Base-by-base conservation (phyloP, 1,140 invertebrate genomes). In the Drosophila pruinosa region DNA sequence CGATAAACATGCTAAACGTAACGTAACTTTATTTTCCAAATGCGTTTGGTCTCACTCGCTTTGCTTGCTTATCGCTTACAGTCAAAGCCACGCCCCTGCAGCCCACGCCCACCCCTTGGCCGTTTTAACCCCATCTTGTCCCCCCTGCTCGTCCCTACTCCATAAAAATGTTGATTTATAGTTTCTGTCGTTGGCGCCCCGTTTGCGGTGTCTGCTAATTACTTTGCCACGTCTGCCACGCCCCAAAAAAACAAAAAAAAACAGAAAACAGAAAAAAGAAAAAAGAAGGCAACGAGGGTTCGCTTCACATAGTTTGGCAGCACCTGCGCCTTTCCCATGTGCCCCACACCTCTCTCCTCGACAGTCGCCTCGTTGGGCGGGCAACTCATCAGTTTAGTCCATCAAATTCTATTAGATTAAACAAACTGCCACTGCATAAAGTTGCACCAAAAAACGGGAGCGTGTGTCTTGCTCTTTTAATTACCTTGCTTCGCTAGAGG, bases 121-220 rank as follows among this genome's bases (percentile, higher is more conserved):
- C 26, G 19, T 15, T 17, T 26, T 31, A 12, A 19, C 68, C 39
- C 48, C 45, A 4, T 17, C 28, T 28, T 8, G 24, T 14, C 22
- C 41, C 47, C 56, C 43, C 56, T 68, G 78, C 53, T 12, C 38
- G 15, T 62, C 38, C 61, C 77, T 64, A 81, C 19, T 62, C 38
- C 61, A 81, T 64, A 81, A 64, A 83, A 75, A 81, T 75, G 83
- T 88, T 86, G 82, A 86, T 86, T 86, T 86, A 86, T 86, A 86
- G 82, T 86, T 86, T 43, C 81, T 86, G 81, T 86, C 82, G 72
- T 54, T 85, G 75, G 79, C 75, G 69, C 75, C 50, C 53, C 75
- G 78, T 63, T 67, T 67, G 63, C 56, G 59, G 67, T 70, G 67
- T 70, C 82, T 78, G 81, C 78, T 86, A 86, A 86, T 86, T 86